Evolutionary conservation across 2,888 invertebrate species (phyloP), one percentile per base, ranked within the genome.

Genomic region (Terebella lapidaria): DNA sequence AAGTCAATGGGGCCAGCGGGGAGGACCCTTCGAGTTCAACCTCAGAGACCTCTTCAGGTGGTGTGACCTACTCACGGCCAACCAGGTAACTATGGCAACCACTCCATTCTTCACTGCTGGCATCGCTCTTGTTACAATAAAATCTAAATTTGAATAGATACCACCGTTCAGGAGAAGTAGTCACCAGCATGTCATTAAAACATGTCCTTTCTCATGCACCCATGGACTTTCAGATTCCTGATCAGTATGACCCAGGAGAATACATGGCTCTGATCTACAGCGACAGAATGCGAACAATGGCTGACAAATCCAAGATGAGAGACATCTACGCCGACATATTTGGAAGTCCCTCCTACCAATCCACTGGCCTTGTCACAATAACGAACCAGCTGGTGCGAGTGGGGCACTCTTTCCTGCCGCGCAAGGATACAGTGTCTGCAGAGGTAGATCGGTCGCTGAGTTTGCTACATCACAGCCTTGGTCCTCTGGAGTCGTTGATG

Each of bases 1-100:
- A 54, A 60, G 69, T n/a, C 26, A 77, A 1, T 92, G 91, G 86
- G 94, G 90, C 0, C 86, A 87, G 69, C 86, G 83, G 73, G 95
- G 96, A 0, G 87, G 90, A 0, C 96, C 96, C 0, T 97, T 92
- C 89, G 97, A 99, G 81, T 92, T 96, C 83, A 99, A 99, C 83
- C 83, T 99, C 53, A 86, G 99, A 71, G 99, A 99, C 77, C 85
- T 99, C 68, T 87, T 89, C 61, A 86, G 97, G 69, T 97, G 95
- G 95, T 92, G 92, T 75, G 89, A 94, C 71, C 86, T 89, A 0
- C 83, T 88, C 0, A 79, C 74, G 18, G 59, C 65, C 22, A 72
- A 76, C 62, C 77, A 79, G 73, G 75, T 74, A 60, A 18, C 4
- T 26, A n/a, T n/a, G n/a, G n/a, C n/a, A n/a, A n/a, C n/a, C n/a